Evolutionary conservation across 2,113 vertebrate genomes (phyloP).

Genomic region (Xiphophorus maculatus): DNA sequence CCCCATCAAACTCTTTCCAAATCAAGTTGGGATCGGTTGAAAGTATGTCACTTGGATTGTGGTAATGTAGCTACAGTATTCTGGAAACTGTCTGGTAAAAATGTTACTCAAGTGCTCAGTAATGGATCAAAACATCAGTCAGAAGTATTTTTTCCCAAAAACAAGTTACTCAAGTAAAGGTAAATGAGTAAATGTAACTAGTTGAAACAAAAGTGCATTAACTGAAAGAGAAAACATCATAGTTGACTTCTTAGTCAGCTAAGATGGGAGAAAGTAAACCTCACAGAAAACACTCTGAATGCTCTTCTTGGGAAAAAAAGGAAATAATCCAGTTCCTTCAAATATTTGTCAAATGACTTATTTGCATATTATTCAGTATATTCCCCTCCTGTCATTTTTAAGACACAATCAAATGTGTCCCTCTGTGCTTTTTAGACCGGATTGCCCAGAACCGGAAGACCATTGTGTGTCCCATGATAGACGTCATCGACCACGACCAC

Average conservation of each 20-base stretch:
- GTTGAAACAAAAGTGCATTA: too few species aligned
- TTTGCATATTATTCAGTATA: too few species aligned
- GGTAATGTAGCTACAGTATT: neutral
- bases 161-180: too few species aligned
- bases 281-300: too few species aligned
- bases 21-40: neutral
- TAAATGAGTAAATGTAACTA: too few species aligned
- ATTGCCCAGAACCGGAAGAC: conserved; percentile 93
- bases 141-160: too few species aligned
- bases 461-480: conserved; percentile 98
- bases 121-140: too few species aligned
- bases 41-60: neutral
- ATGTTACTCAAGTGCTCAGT: too few species aligned
- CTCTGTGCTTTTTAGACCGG: conserved; percentile 82
- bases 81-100: neutral
- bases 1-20: conserved; percentile 21
- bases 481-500: conserved; percentile 96
- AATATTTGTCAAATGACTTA: too few species aligned
- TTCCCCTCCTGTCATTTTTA: neutral
- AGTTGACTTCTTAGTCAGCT: neutral
- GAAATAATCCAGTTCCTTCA: too few species aligned
- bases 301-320: too few species aligned
- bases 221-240: too few species aligned
- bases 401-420: neutral
- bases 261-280: neutral